Evolutionary conservation across 2,888 invertebrate species (phyloP).

Genomic region (Drosophila nr. perissopoda): DNA sequence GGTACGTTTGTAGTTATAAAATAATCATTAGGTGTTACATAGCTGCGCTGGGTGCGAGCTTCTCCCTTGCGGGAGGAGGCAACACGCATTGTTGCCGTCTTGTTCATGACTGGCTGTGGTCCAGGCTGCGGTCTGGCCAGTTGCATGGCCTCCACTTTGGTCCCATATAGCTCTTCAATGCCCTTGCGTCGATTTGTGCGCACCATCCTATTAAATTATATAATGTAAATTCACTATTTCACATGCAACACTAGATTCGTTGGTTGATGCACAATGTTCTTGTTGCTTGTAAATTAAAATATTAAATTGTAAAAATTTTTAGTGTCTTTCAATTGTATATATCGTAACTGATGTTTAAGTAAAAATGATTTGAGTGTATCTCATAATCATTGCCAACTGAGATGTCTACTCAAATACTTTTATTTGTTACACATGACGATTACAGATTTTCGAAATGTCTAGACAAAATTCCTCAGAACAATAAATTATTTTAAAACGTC

Average conservation of each 20-base stretch:
- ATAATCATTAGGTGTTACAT: conserved; percentile 69
- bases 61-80: conserved; percentile 51
- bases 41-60: conserved; percentile 63
- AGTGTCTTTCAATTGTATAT: conserved; percentile 53
- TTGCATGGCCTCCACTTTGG: conserved; percentile 65
- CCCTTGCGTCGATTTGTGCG: conserved; percentile 77
- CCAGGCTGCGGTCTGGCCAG: conserved; percentile 51
- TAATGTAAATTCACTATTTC: conserved; percentile 15
- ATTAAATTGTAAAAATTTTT: conserved; percentile 50
- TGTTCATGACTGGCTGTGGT: conserved; percentile 49
- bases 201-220: conserved; percentile 66
- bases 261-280: conserved; percentile 20
- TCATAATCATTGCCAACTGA: conserved; percentile 27
- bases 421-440: not conserved
- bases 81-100: conserved; percentile 55
- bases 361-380: conserved; percentile 39
- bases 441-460: not conserved
- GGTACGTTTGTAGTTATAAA: conserved; percentile 68
- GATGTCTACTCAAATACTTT: not conserved
- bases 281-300: conserved; percentile 51
- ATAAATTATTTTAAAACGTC: not conserved
- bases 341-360: conserved; percentile 42
- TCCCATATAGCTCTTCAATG: conserved; percentile 80
- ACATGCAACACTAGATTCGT: conserved; percentile 13
- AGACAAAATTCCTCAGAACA: conserved; percentile 2